Evolutionary conservation across 2,113 vertebrate genomes (phyloP).

Genomic region (Tragelaphus buxtoni): DNA sequence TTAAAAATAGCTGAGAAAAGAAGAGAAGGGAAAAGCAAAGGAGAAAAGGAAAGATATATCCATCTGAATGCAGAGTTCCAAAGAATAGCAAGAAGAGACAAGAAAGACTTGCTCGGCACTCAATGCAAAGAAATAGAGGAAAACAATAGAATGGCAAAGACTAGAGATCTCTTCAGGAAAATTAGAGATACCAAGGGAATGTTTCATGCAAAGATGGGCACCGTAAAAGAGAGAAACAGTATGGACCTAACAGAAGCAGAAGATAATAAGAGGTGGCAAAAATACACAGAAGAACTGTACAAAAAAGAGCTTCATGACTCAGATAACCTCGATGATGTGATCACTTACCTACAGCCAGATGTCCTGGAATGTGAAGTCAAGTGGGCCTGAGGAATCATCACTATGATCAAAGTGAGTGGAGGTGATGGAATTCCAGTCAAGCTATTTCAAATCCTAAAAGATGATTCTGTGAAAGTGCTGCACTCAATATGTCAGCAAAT

Average conservation of each 20-base stretch:
- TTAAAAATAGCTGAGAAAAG: neutral
- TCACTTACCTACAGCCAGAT: neutral
- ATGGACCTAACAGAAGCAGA: neutral
- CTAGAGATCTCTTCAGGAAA: neutral
- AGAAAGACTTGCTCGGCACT: neutral
- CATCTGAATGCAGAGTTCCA: neutral
- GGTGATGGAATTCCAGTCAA: neutral
- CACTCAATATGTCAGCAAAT: neutral
- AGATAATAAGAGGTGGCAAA: neutral
- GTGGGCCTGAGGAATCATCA: neutral
- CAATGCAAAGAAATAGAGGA: neutral
- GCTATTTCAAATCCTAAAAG: neutral
- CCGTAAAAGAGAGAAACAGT: neutral
- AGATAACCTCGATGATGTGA: neutral
- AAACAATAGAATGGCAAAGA: neutral
- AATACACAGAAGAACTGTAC: neutral
- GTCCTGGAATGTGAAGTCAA: neutral
- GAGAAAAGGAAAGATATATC: neutral
- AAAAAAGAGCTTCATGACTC: neutral
- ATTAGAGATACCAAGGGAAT: neutral
- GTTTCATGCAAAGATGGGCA: neutral
- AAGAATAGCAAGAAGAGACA: neutral
- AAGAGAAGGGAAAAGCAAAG: neutral
- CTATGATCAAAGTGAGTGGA: neutral
- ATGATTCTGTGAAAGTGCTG: neutral